phyloP scores from a whole-genome alignment of 37 sponge, comb jelly and placozoan genomes.

The Chondrilla cf. caribensis region DNA sequence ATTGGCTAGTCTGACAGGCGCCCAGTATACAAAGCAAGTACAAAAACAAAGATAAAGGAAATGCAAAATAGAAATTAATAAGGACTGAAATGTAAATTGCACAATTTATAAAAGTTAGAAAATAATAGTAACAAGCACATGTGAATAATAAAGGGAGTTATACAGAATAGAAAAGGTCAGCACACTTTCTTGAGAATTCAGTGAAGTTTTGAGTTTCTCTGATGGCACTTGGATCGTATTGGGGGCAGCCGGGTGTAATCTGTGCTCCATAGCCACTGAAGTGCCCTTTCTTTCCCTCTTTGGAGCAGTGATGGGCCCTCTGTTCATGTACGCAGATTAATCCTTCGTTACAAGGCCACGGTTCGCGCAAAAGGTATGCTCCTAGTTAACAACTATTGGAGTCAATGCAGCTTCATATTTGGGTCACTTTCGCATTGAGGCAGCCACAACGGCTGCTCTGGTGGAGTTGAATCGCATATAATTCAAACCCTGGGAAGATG shows the following conservation, averaged over 20 bases:
- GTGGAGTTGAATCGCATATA: neutral
- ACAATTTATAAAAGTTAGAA: too few relatives aligned
- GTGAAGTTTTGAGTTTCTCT: too few relatives aligned
- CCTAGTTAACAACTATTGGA: neutral
- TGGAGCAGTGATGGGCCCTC: slow-evolving; percentile 9
- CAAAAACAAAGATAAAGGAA: too few relatives aligned
- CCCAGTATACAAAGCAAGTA: too few relatives aligned
- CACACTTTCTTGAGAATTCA: too few relatives aligned
- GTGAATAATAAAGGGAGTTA: too few relatives aligned
- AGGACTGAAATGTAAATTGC: too few relatives aligned
- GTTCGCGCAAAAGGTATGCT: slow-evolving; percentile 14
- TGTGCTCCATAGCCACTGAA: slow-evolving; percentile 31
- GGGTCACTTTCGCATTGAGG: slow-evolving; percentile 43
- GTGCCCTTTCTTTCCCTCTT: slow-evolving; percentile 22
- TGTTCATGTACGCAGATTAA: slow-evolving; percentile 19
- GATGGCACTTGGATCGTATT: too few relatives aligned
- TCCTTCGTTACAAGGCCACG: slow-evolving; percentile 3
- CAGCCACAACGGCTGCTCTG: slow-evolving; percentile 30
- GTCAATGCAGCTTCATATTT: slow-evolving; percentile 11
- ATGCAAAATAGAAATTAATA: too few relatives aligned
- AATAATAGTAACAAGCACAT: too few relatives aligned
- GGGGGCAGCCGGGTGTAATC: slow-evolving; percentile 5
- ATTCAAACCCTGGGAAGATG: neutral
- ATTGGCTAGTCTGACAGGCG: too few relatives aligned
- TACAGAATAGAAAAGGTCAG: too few relatives aligned